These are phyloP conservation scores for Beroe ovata DNA, from an alignment of 37 sponge, comb jelly and placozoan genomes.

Conservation along the genomic window DNA sequence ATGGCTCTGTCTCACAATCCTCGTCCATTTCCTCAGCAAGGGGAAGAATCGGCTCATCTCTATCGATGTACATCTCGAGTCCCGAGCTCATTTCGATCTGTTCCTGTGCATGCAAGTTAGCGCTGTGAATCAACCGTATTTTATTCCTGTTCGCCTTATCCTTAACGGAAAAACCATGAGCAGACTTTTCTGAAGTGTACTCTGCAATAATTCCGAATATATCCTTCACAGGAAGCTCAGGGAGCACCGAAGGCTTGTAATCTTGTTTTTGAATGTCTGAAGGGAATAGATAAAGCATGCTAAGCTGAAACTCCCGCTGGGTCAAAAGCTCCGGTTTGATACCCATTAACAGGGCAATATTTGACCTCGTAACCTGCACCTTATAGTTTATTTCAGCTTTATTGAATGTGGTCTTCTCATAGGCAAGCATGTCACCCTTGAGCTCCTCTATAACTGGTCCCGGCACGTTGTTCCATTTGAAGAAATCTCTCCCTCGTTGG, in stretches of 20 bases:
- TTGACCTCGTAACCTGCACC: neutral
- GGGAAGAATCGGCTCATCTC: neutral
- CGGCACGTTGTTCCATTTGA: neutral
- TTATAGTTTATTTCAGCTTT: neutral
- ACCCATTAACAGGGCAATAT: constrained; percentile 23
- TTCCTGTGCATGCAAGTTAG: neutral
- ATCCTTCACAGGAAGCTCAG: neutral
- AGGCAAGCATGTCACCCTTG: neutral
- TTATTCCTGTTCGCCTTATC: neutral
- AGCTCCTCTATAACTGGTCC: neutral
- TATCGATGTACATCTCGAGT: neutral
- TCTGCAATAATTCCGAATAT: neutral
- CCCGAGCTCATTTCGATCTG: neutral
- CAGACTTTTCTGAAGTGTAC: neutral
- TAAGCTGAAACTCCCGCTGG: neutral
- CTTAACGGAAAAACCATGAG: neutral
- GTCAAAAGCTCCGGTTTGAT: constrained; percentile 28
- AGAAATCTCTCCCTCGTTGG: neutral
- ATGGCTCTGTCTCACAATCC: neutral
- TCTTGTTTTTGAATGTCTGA: constrained; percentile 5
- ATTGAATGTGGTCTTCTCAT: neutral
- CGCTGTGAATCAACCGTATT: neutral
- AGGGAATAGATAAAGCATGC: constrained; percentile 18
- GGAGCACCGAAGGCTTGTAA: neutral
- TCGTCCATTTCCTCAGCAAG: neutral